A percentile compares a stretch with the other conserved stretches of the same genome.
Evolutionary conservation across 2,888 invertebrate species (phyloP).

Genomic region (Nomada goodeniana): DNA sequence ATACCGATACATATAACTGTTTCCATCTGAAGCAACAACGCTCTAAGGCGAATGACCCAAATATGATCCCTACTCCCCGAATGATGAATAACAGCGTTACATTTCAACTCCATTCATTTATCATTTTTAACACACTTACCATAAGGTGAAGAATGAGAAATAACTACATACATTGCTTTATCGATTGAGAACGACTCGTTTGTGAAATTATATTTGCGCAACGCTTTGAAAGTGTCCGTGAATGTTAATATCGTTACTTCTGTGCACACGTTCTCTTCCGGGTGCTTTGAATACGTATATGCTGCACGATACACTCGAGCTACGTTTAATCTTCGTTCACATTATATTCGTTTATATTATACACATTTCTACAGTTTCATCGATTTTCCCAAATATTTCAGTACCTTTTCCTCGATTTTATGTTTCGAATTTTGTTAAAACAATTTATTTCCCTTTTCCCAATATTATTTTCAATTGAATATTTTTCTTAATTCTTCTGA

Average conservation of each 20-base stretch:
- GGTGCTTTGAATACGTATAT: conserved; percentile 43
- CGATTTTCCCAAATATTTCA: background rate
- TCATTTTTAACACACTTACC: background rate
- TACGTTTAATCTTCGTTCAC: background rate
- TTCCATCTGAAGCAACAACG: too few species aligned
- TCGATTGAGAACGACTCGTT: conserved; percentile 11
- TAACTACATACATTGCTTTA: background rate
- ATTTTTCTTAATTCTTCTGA: background rate
- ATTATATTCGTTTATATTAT: background rate
- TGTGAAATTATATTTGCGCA: conserved; percentile 55
- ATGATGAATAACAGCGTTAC: background rate
- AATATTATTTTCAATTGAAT: background rate
- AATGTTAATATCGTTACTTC: conserved; percentile 54
- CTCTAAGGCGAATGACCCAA: too few species aligned
- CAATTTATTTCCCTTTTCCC: too few species aligned
- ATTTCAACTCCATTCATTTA: background rate
- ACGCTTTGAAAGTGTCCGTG: conserved; percentile 51
- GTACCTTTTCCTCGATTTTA: background rate
- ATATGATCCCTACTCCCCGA: too few species aligned
- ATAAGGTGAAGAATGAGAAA: background rate
- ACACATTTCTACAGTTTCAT: background rate
- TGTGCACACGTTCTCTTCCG: conserved; percentile 62
- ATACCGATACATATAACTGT: too few species aligned
- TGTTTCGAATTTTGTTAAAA: background rate
- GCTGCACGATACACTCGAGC: conserved; percentile 5